These are phyloP conservation scores for Burhinus bistriatus DNA, from an alignment of 2,113 vertebrate species.

Conservation along the genomic window DNA sequence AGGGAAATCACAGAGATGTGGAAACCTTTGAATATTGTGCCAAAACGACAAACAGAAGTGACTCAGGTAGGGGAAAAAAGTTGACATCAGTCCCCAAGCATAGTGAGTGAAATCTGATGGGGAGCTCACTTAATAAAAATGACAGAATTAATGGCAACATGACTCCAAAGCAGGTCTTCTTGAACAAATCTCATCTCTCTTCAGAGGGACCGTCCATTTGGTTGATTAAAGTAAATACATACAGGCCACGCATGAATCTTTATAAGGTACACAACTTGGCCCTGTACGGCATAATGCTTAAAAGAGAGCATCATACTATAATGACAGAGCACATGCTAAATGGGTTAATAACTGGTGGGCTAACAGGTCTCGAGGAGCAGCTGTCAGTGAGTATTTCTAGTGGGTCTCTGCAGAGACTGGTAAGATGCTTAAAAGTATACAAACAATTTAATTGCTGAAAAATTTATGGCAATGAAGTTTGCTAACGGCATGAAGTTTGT, in stretches of 20 bases:
- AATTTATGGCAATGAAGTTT: neutral
- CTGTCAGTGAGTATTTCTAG: neutral
- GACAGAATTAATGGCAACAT: neutral
- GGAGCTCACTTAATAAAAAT: neutral
- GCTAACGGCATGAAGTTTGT: neutral
- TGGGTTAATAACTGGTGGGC: neutral
- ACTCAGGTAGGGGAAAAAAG: neutral
- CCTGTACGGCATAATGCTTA: neutral
- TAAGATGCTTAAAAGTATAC: neutral
- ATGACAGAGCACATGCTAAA: neutral
- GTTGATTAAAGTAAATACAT: neutral
- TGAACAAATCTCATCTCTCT: neutral
- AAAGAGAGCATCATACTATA: neutral
- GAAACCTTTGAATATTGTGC: neutral
- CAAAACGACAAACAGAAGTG: neutral
- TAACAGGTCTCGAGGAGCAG: neutral
- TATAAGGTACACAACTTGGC: neutral
- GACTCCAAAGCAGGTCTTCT: neutral
- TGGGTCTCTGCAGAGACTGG: neutral
- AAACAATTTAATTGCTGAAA: neutral
- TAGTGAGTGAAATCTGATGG: neutral
- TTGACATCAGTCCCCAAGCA: neutral
- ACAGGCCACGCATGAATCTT: neutral
- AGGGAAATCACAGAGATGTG: neutral
- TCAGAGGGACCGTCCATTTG: neutral